Base-by-base conservation (phyloP, 2,797 vertebrate species). In the Siniperca obscura region DNA sequence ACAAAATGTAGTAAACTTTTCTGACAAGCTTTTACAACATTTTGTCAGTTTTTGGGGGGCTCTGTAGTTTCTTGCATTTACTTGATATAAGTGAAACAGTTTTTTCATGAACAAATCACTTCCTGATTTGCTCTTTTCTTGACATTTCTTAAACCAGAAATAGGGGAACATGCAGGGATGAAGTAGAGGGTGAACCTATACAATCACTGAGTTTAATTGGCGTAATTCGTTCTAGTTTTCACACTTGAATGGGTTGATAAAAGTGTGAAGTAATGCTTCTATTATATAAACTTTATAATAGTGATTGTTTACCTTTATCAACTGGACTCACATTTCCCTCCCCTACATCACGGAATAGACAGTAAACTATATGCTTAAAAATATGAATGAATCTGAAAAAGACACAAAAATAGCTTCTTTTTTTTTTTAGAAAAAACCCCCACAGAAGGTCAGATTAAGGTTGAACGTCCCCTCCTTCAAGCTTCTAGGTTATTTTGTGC, bases 271-370 rank as follows among this genome's bases (percentile, higher is more conserved):
- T 76, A 30, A 78, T 59, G 42, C 30, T 80, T 82, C 68, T 53
- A 7, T 57, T 27, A 27, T 30, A 17, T 67, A 0, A 48, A 64
- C n/a, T 64, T 74, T 5, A 34, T 25, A 55, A 69, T 19, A 44
- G 21, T 30, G 14, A 34, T 69, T 79, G 34, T 89, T 78, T 77
- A 80, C 84, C 75, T 89, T 82, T 53, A 76, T 81, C 62, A 79
- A 72, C 66, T 69, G 61, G 56, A 83, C 38, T 76, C 55, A 38
- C 61, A n/a, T 53, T 80, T 55, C 40, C 42, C 65, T 72, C 44
- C 38, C 60, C n/a, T 1, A 36, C 42, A 66, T 70, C 17, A 16
- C 3, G 53, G 22, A 61, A 68, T 40, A 30, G 34, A 34, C 16
- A 12, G 12, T 53, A 7, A 61, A 70, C 8, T 25, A 12, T 25